Evolutionary conservation across 2,113 vertebrate genomes (phyloP), one percentile per base, ranked within the genome.

Genomic region (Menidia beryllina): DNA sequence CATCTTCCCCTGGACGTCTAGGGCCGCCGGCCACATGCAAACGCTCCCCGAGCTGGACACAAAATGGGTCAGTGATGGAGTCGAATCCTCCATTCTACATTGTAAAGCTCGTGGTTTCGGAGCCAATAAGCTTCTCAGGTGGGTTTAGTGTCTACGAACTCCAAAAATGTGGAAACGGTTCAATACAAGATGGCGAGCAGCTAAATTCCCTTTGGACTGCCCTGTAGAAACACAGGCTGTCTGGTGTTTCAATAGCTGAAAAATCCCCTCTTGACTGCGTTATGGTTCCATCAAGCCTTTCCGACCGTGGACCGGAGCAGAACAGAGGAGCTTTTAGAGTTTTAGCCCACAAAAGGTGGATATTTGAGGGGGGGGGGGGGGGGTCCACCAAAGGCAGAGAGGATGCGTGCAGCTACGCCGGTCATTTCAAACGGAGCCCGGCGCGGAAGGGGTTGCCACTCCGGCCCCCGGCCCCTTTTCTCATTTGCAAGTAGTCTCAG

Each of bases 401-500:
- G 23, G 48, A 54, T 45, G 41, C 47, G 25, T 50, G 62, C 14
- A 56, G 14, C 36, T 41, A 12, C 20, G 27, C 68, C 57, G 63
- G 52, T 58, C 6, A 52, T 19, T 25, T 19, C 15, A 12, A 63
- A 63, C 24, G 27, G 24, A 52, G 19, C 10, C 0, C 34, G 8
- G 0, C 0, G 0, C 2, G n/a, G n/a, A 36, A 21, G 45, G 25
- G 23, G 24, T 30, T 52, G 58, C 10, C n/a, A n/a, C 62, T 55
- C 48, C 39, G 27, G 49, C 19, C 27, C 20, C 30, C 15, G 20
- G 34, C 7, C 58, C 30, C 41, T 41, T 21, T 21, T 41, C 43
- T 48, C 26, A 61, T 41, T 14, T 61, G 19, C 17, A 2, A 17
- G 39, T 5, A 41, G 39, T 15, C 14, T 15, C 17, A 7, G 41